Base-by-base conservation (phyloP, 2,888 invertebrate genomes). In the Nemapogon koenigi region DNA sequence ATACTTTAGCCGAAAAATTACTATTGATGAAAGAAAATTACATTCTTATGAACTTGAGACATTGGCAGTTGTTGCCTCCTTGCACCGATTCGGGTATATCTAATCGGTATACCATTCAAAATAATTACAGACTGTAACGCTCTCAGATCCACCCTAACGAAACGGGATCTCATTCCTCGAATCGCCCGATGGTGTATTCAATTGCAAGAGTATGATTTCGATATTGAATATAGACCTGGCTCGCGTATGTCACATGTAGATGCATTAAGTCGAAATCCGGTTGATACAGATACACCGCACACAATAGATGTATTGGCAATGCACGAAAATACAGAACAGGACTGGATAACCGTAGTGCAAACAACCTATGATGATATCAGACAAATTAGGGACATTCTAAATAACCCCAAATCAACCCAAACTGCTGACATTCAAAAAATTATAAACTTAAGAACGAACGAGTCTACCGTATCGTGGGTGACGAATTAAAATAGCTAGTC, bases 91-190 rank as follows among this genome's bases (percentile, higher is more conserved):
- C 39, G 59, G 13, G 43, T 46, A 1, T 63, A 60, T 39, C 28
- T 63, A 2, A 40, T 53, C 7, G 57, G 57, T 3, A 41, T 44
- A 6, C 31, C 39, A 17, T 46, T 46, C 29, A 46, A 39, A 13
- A 46, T 65, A 4, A 38, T 55, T 2, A 62, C 61, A 0, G 62
- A 68, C 26, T 46, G 44, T 42, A 57, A 59, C 43, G 49, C 53
- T 25, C 42, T 59, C 2, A 38, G 64, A 1, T 44, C 50, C 11
- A 52, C 49, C 6, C 57, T 50, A 8, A 50, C 49, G 4, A 43
- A 39, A 17, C 53, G 50, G 35, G 49, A 50, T 42, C 46, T 55
- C 1, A 31, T 46, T 26, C 48, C 56, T 2, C 37, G 52, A 37
- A 48, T 57, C n/a, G 52, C 48, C 2, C 28, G 55, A 27, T 57